A percentile compares a stretch with the other conserved stretches of the same genome.
phyloP scores from a whole-genome alignment of 2,797 vertebrate species.

The Clamator glandarius region DNA sequence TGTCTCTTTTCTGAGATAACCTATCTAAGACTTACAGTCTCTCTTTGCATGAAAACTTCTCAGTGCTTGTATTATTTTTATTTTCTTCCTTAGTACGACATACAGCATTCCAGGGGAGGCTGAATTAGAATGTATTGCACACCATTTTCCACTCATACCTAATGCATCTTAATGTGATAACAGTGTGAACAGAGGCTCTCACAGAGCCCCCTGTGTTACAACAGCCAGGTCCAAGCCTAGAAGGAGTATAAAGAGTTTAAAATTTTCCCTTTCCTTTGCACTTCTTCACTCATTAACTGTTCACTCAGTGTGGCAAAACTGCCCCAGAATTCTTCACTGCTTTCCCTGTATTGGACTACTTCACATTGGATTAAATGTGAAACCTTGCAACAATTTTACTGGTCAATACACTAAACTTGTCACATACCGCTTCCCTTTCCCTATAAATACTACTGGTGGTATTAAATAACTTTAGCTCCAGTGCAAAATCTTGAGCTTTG shows the following conservation, averaged over 20 bases:
- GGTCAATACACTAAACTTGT: constrained; percentile 39
- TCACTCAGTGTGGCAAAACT: neutral
- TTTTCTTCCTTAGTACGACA: neutral
- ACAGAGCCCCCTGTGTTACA: neutral
- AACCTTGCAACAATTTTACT: constrained; percentile 26
- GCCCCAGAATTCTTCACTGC: neutral
- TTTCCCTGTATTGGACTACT: neutral
- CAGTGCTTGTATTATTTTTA: constrained; percentile 42
- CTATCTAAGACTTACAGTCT: neutral
- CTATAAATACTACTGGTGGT: neutral
- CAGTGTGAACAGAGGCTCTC: neutral
- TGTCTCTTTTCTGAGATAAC: constrained; percentile 43
- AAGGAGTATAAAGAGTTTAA: neutral
- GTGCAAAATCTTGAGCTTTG: neutral
- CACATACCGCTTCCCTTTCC: neutral
- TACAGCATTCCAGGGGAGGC: neutral
- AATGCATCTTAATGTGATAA: neutral
- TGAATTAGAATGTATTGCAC: constrained; percentile 17
- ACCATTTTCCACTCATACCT: neutral
- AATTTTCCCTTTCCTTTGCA: neutral
- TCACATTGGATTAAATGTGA: neutral
- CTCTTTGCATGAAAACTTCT: constrained; percentile 16
- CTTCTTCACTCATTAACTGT: neutral
- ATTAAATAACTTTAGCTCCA: neutral
- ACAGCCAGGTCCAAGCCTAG: neutral